Evolutionary conservation across 2,888 invertebrate genomes (phyloP).

Genomic region (Marronus borbonicus): DNA sequence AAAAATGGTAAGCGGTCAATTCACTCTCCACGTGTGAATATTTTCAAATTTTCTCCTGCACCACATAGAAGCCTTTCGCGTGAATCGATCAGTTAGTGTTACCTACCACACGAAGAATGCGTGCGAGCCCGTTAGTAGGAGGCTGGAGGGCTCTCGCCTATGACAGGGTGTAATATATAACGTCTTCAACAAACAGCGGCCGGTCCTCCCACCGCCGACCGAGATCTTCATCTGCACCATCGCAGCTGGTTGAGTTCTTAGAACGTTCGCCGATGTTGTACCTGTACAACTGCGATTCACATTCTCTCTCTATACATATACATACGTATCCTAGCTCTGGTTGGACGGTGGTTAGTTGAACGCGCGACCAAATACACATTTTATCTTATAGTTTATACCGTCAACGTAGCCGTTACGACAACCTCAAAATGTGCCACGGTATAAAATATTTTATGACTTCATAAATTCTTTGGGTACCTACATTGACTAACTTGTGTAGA

Average conservation of each 20-base stretch:
- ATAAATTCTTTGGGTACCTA: slow-evolving; percentile 45
- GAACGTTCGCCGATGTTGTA: slow-evolving; percentile 57
- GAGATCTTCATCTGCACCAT: slow-evolving; percentile 64
- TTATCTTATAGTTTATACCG: slow-evolving; percentile 40
- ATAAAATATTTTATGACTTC: slow-evolving; percentile 46
- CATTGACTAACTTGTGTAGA: slow-evolving; percentile 10
- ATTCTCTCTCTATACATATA: slow-evolving; percentile 25
- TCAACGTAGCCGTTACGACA: slow-evolving; percentile 42
- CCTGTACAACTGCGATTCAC: slow-evolving; percentile 32
- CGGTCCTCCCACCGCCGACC: slow-evolving; percentile 63
- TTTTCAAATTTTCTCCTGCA: slow-evolving; percentile 53
- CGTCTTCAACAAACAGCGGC: slow-evolving; percentile 66
- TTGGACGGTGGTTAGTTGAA: slow-evolving; percentile 17
- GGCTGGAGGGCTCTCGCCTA: slow-evolving; percentile 64
- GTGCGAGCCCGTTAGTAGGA: slow-evolving; percentile 64
- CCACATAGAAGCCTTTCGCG: slow-evolving; percentile 53
- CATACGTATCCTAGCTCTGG: neutral
- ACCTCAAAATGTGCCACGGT: slow-evolving; percentile 38
- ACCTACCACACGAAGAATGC: slow-evolving; percentile 64
- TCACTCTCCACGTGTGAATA: slow-evolving; percentile 54
- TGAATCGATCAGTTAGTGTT: slow-evolving; percentile 58
- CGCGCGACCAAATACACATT: slow-evolving; percentile 40
- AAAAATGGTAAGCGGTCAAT: slow-evolving; percentile 14
- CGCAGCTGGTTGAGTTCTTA: slow-evolving; percentile 64
- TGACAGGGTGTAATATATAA: slow-evolving; percentile 68